These are phyloP conservation scores for Chaetodon trifasciatus DNA, from an alignment of 2,797 vertebrate genomes.

Conservation along the genomic window DNA sequence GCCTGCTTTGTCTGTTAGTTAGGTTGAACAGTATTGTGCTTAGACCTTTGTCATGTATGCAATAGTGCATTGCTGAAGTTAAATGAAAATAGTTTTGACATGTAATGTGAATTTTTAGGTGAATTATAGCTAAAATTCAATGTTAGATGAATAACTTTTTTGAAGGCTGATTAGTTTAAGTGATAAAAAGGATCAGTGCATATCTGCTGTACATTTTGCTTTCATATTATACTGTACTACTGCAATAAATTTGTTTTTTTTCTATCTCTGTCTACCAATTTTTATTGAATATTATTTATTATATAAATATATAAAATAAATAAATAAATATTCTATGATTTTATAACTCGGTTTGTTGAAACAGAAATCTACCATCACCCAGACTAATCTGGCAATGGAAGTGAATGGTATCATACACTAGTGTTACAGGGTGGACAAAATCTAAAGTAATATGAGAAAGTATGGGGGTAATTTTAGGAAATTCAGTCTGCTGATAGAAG, in stretches of 20 bases:
- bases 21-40: constrained; percentile 62
- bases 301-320: no score
- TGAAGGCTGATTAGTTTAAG: constrained; percentile 72
- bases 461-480: not conserved
- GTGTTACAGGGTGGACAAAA: not conserved
- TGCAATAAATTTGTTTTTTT: constrained; percentile 80
- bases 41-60: constrained; percentile 57
- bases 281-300: no score
- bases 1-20: constrained; percentile 45
- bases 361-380: constrained; percentile 1
- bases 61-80: constrained; percentile 63
- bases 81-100: constrained; percentile 55
- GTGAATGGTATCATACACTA: not conserved
- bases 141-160: constrained; percentile 49
- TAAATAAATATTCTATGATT: not conserved
- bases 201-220: constrained; percentile 81
- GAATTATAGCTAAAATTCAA: constrained; percentile 55
- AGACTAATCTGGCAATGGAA: not conserved
- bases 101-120: constrained; percentile 73
- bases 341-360: not conserved
- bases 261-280: constrained; percentile 43
- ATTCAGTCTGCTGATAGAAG: not conserved
- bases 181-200: constrained; percentile 62
- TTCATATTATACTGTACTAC: constrained; percentile 66
- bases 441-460: not conserved